Evolutionary conservation across 2,888 invertebrate species (phyloP), one percentile per base, ranked within the genome.

Genomic region (Lasioglossum zephyrum): DNA sequence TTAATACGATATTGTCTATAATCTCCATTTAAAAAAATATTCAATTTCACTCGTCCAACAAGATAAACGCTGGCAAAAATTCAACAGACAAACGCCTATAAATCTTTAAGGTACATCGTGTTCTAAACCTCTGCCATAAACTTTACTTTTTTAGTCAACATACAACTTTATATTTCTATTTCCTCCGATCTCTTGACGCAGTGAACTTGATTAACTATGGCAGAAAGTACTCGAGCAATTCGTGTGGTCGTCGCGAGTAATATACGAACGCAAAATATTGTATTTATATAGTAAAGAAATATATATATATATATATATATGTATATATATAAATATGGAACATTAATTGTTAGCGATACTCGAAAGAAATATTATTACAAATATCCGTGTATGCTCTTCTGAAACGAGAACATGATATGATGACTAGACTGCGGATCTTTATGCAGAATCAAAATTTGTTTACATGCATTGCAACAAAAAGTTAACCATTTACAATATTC

Each of bases 31-130:
- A 66, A 77, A 47, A 85, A 82, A 79, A 85, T 85, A 85, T 79
- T 82, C 70, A 16, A 85, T 69, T 83, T 83, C 76, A 85, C 83
- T 63, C 79, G 39, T 82, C 76, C 57, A 79, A 85, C 79, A 76
- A 76, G 66, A 79, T 85, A 85, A 82, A 53, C 78, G 75, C 79
- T 79, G 76, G 79, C 16, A 82, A 36, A 36, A 78, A 79, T 85
- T 85, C 73, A 85, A 85, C 85, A 79, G 72, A 76, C 72, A 75
- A 41, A 72, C 70, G 60, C 26, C 75, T 66, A 53, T 73, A 57
- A 60, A 79, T 79, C 47, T 76, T n/a, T 57, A 76, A 82, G 47
- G 49, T 85, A 79, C 47, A 66, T 81, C 36, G 44, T 66, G n/a
- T 76, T 13, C 13, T 36, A 31, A 63, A 53, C 72, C 26, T 41